phyloP scores from a whole-genome alignment of 2,888 invertebrate genomes.

The Prosopocoilus inquinatus region DNA sequence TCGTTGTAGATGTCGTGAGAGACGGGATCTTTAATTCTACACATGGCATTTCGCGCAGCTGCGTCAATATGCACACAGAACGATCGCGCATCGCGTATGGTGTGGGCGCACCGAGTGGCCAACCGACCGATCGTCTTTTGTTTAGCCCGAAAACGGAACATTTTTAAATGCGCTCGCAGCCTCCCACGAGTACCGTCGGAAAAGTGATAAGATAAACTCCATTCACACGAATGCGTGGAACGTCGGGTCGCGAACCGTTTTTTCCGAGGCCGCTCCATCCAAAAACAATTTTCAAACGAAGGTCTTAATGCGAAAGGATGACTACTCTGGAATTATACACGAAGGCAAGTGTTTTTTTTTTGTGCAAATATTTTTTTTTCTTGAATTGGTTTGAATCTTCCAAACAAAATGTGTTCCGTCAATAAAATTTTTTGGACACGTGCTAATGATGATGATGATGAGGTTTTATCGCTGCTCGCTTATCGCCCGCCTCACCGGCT shows the following conservation, averaged over 20 bases:
- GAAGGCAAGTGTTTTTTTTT: conserved; percentile 8
- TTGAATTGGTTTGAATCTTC: no score
- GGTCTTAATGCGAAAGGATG: conserved; percentile 12
- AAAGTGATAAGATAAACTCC: neutral
- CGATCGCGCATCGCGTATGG: conserved; percentile 28
- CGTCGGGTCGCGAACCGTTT: neutral
- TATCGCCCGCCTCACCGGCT: no score
- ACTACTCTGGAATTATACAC: conserved; percentile 17
- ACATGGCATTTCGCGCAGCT: conserved; percentile 34
- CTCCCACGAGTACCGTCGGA: neutral
- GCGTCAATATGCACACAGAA: conserved; percentile 21
- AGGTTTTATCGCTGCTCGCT: no score
- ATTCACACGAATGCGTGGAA: neutral
- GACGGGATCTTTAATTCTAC: conserved; percentile 38
- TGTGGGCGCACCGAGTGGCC: conserved; percentile 30
- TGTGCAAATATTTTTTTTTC: neutral
- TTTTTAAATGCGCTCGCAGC: neutral
- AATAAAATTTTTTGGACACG: no score
- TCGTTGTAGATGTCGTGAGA: no score
- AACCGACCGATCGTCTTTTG: conserved; percentile 11
- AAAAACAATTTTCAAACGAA: no score
- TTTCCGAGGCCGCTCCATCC: neutral
- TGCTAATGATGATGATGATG: no score
- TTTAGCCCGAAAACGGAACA: neutral
- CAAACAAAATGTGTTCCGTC: no score